A percentile compares a stretch with the other conserved stretches of the same genome.
Evolutionary conservation across 2,888 invertebrate species (phyloP).

Genomic region (Dynastes grantii): DNA sequence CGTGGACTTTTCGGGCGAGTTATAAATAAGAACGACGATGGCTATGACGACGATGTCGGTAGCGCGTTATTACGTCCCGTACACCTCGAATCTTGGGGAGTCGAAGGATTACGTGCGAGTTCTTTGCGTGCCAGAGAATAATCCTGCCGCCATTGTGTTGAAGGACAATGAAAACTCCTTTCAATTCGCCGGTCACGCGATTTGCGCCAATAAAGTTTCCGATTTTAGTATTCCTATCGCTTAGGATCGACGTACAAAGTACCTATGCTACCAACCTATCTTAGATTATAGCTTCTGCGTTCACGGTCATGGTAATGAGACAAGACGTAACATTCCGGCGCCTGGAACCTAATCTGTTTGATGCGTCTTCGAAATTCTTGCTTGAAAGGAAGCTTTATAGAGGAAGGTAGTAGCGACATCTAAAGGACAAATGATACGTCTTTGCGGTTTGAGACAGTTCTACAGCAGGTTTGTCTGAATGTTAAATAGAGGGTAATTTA

Average conservation of each 20-base stretch:
- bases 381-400: no score
- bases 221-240: slow-evolving; percentile 54
- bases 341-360: slow-evolving; percentile 30
- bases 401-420: no score
- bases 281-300: slow-evolving; percentile 1
- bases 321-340: slow-evolving; percentile 28
- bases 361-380: slow-evolving; percentile 17
- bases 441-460: no score
- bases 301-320: slow-evolving; percentile 37
- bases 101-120: slow-evolving; percentile 61
- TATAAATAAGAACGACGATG: slow-evolving; percentile 59
- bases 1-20: slow-evolving; percentile 54
- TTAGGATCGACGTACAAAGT: slow-evolving; percentile 29
- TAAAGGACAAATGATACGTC: no score
- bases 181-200: slow-evolving; percentile 61
- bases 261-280: not conserved
- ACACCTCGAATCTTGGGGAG: slow-evolving; percentile 55
- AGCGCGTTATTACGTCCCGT: slow-evolving; percentile 59
- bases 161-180: slow-evolving; percentile 63
- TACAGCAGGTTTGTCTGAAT: no score
- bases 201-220: slow-evolving; percentile 56
- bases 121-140: slow-evolving; percentile 63
- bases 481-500: no score
- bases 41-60: slow-evolving; percentile 43
- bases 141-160: slow-evolving; percentile 62